Evolutionary conservation across 2,888 invertebrate genomes (phyloP).

Genomic region (Parapristionchus giblindavisi): DNA sequence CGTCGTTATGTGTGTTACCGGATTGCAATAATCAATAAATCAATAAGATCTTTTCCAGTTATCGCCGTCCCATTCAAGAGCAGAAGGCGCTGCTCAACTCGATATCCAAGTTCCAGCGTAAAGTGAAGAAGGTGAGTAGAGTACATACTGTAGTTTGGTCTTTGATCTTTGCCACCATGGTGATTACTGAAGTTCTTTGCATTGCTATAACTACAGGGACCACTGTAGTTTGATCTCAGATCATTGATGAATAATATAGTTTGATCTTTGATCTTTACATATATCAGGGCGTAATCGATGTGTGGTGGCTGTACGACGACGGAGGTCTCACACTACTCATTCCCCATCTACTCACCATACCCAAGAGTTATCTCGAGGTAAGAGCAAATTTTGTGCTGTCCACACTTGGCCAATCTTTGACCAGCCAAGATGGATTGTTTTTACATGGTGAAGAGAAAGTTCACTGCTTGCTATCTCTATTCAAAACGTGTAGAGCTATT

Average conservation of each 20-base stretch:
- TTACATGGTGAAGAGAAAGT: too few species aligned
- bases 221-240: too few species aligned
- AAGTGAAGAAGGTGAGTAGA: conserved; percentile 55
- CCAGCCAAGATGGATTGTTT: too few species aligned
- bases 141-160: too few species aligned
- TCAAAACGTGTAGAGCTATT: too few species aligned
- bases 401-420: too few species aligned
- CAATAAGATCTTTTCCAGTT: conserved; percentile 47
- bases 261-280: neutral
- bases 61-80: conserved; percentile 59
- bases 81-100: conserved; percentile 65
- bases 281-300: conserved; percentile 54
- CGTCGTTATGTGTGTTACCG: neutral
- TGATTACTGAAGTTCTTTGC: neutral
- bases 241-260: too few species aligned
- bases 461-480: too few species aligned
- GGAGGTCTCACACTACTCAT: conserved; percentile 72
- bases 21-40: too few species aligned
- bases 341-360: conserved; percentile 66
- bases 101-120: conserved; percentile 67
- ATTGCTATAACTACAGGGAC: neutral
- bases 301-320: conserved; percentile 92
- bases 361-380: conserved; percentile 66
- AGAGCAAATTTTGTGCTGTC: too few species aligned
- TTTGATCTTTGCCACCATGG: too few species aligned